Conservation (phyloP, 2,888 invertebrate species). For the Apoderus coryli region DNA sequence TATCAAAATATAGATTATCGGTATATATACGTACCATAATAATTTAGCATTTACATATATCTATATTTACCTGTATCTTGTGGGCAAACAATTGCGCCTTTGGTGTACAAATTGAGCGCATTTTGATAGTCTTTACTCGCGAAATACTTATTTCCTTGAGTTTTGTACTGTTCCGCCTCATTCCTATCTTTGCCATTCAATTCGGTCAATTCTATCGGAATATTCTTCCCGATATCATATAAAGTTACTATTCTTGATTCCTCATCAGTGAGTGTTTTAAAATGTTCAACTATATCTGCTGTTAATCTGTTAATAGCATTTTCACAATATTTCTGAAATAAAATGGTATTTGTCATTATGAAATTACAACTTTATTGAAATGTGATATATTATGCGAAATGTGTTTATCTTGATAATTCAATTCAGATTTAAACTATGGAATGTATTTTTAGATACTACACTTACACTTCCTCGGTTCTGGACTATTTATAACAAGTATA, state of each 20-base stretch:
- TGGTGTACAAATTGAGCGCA: constrained; percentile 55
- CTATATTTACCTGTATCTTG: constrained; percentile 46
- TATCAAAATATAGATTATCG: too few species aligned
- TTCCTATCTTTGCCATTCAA: constrained; percentile 38
- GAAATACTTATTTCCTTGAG: constrained; percentile 58
- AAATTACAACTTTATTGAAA: too few species aligned
- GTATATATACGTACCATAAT: too few species aligned
- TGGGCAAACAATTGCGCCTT: constrained; percentile 52
- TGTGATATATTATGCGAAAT: too few species aligned
- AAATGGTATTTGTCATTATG: constrained; percentile 8
- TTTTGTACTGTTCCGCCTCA: constrained; percentile 48
- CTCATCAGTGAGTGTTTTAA: constrained; percentile 46
- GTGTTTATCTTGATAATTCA: too few species aligned
- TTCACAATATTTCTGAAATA: constrained; percentile 49
- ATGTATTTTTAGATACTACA: too few species aligned
- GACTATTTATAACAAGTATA: too few species aligned
- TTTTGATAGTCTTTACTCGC: constrained; percentile 51
- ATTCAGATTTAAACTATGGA: too few species aligned
- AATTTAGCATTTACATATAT: constrained; percentile 2
- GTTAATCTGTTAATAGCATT: constrained; percentile 31
- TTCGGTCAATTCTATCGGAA: constrained; percentile 21
- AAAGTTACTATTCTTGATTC: constrained; percentile 50
- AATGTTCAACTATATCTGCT: constrained; percentile 45
- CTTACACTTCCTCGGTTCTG: too few species aligned
- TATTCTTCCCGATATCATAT: constrained; percentile 31